Conservation (phyloP, 2,113 vertebrate species). For the Hylia prasina region DNA sequence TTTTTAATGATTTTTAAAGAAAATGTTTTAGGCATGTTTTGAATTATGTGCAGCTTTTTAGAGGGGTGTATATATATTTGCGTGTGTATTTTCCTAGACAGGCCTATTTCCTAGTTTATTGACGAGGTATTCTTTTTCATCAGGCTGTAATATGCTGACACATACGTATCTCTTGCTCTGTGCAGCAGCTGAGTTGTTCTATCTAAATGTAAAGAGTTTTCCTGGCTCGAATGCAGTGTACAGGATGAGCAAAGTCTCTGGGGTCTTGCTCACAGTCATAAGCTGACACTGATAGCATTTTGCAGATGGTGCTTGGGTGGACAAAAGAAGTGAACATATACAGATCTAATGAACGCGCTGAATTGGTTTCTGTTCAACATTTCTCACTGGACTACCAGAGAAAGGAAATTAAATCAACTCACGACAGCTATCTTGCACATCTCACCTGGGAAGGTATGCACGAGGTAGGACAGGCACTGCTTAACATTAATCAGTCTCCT, state of each 20-base stretch:
- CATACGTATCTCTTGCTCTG: not conserved
- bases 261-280: constrained; percentile 68
- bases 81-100: constrained; percentile 24
- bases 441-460: constrained; percentile 79
- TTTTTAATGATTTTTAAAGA: fast-evolving
- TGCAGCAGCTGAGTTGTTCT: constrained; percentile 42
- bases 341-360: constrained; percentile 69
- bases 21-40: not conserved
- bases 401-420: constrained; percentile 87
- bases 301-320: constrained; percentile 74
- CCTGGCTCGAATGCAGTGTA: constrained; percentile 64
- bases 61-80: not conserved
- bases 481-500: constrained; percentile 86
- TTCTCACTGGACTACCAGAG: constrained; percentile 68
- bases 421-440: constrained; percentile 76
- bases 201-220: constrained; percentile 52
- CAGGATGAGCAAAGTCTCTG: constrained; percentile 50
- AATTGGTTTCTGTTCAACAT: constrained; percentile 72
- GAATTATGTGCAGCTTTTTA: not conserved
- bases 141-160: constrained; percentile 46
- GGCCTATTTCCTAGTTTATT: constrained; percentile 27
- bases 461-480: constrained; percentile 75
- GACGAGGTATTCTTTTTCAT: constrained; percentile 48
- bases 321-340: constrained; percentile 69
- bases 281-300: constrained; percentile 76